Base-by-base conservation (phyloP, 2,113 vertebrate species). In the Neolamprologus longior region DNA sequence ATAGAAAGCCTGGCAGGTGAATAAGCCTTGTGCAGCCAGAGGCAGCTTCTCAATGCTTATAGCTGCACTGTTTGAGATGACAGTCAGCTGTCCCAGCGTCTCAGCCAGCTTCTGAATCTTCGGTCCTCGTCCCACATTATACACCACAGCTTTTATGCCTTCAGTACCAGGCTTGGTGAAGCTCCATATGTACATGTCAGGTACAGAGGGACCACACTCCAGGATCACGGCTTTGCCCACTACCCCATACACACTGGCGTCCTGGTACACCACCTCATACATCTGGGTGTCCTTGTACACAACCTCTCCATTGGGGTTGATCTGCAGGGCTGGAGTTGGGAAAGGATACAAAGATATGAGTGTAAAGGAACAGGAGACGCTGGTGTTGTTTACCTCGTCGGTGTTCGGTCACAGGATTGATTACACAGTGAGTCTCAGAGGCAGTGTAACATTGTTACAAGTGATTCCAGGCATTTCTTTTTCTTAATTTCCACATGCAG, bases 1-100 rank as follows among this genome's bases (percentile, higher is more conserved):
- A 6, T 97, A 97, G 81, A 98, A 94, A 24, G 96, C 97, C 95
- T 99, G 98, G 95, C 98, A 99, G 80, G 97, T 97, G 96, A 97
- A 98, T 9, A 96, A 95, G 8, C 98, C 98, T 1, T 95, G 95
- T 19, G 98, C 98, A 0, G 92, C 95, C 81, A 93, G 89, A 3
- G 73, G 93, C 86, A 99, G 96, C 17, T 94, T 95, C 42, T 97
- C 95, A 40, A 96, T 94, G 87, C 97, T 96, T 86, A 98, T 93
- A 80, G 98, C 89, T 1, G 96, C 97, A 53, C 97, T 97, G 68
- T 97, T 96, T 15, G 81, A 95, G 85, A 98, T 97, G 58, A 96
- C 66, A 1, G 88, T 94, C 90, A 97, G 91, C 9, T 93, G 80
- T 21, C 98, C 98, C 37, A 99, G 93, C 0, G 21, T 53, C 3